Base-by-base conservation (phyloP, 2,797 vertebrate species). In the Erpetoichthys calabaricus region DNA sequence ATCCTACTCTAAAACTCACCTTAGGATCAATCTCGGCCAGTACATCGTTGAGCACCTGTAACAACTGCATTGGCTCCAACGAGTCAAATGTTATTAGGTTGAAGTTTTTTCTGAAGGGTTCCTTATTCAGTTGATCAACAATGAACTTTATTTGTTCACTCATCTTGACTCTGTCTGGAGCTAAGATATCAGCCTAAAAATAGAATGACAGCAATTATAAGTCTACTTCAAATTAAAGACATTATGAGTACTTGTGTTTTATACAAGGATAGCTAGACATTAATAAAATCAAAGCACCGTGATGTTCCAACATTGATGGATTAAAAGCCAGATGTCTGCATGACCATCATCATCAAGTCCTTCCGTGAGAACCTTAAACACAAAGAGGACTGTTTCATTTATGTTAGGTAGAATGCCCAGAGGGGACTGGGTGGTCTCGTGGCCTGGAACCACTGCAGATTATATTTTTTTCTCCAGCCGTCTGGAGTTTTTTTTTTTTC, bases 11-110 rank as follows among this genome's bases (percentile, higher is more conserved):
- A 3, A 52, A 1, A 49, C 72, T 78, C 74, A 98, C 96, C 90
- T 96, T 98, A 4, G 90, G 81, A 69, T 99, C 96, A 70, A 98
- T 88, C 80, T 94, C 92, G 44, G 89, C 89, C 72, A 99, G 76
- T 47, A 95, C 89, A 67, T 98, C 94, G 59, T 75, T 99, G 59
- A 99, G 82, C 67, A 90, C 78, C 76, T 99, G 96, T 68, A 97
- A 80, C 55, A 98, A 82, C 63, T 95, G 94, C 84, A 84, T 74
- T 42, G 94, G 80, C 65, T 97, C 92, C 51, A 95, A 74, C 0
- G 92, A 97, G 76, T 99, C 95, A 71, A 99, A 98, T 0, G 89
- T 94, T 71, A 99, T 96, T 61, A 99, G 77, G 64, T 95, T 99
- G 57, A 93, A 89, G 73, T 70, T 97, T 75, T 91, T 98, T 82